phyloP scores from a whole-genome alignment of 2,113 vertebrate species.

The Ondatra zibethicus region DNA sequence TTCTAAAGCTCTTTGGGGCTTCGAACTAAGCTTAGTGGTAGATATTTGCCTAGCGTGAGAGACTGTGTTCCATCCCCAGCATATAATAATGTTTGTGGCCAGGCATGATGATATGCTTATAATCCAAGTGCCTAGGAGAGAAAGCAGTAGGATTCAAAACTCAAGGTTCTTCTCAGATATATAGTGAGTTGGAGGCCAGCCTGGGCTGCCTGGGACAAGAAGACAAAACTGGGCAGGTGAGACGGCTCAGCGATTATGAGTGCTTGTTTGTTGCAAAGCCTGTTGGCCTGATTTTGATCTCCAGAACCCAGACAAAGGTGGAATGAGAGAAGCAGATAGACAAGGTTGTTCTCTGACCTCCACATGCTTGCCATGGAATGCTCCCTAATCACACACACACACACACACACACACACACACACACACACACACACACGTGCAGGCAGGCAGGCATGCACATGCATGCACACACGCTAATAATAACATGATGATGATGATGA shows the following conservation, averaged over 20 bases:
- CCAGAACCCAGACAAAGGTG: not conserved
- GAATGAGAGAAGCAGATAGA: not conserved
- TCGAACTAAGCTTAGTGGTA: not conserved
- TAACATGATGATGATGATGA: not conserved
- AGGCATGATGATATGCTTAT: not conserved
- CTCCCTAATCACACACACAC: no score
- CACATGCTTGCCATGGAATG: not conserved
- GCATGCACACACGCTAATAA: not conserved
- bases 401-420: not conserved
- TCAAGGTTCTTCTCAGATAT: not conserved
- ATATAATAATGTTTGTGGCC: no score
- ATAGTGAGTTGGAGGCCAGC: not conserved
- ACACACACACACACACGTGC: not conserved
- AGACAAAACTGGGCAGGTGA: not conserved
- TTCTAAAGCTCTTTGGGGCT: constrained; percentile 23
- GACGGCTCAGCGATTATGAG: no score
- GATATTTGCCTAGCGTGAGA: not conserved
- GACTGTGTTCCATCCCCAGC: not conserved
- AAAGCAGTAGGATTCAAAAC: not conserved
- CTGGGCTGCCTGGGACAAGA: not conserved
- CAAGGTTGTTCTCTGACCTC: not conserved
- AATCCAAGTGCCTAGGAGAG: not conserved
- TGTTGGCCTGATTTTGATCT: not conserved
- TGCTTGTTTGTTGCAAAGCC: not conserved
- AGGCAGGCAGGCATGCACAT: not conserved